Conservation (phyloP, 1,140 invertebrate genomes). For the Trachymyrmex cornetzi region DNA sequence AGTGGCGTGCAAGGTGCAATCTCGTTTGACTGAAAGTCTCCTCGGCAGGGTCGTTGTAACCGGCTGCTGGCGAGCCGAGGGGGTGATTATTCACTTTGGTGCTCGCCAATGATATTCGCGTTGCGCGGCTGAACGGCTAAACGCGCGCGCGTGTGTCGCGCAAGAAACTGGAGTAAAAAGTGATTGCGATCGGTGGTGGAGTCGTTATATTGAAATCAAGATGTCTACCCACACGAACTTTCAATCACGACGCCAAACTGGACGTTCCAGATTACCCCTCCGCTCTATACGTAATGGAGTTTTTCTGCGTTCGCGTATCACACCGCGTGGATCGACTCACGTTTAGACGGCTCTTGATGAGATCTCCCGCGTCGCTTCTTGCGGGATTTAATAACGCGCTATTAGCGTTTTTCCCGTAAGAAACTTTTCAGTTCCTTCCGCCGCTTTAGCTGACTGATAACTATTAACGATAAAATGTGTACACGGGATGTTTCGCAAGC, state of each 20-base stretch:
- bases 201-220: conserved; percentile 66
- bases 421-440: conserved; percentile 14
- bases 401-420: conserved; percentile 18
- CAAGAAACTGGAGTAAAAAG: conserved; percentile 43
- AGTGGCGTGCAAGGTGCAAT: conserved; percentile 56
- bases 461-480: conserved; percentile 9
- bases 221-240: conserved; percentile 41
- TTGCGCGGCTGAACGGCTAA: background rate
- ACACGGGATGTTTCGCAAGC: background rate
- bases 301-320: conserved; percentile 37
- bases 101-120: conserved; percentile 44
- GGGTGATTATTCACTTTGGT: conserved; percentile 18
- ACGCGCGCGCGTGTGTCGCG: conserved; percentile 28
- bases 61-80: background rate
- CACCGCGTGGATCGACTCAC: conserved; percentile 24
- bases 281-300: conserved; percentile 23
- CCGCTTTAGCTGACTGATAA: conserved; percentile 20
- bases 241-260: conserved; percentile 53
- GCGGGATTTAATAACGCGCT: conserved; percentile 42
- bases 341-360: conserved; percentile 42
- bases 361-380: conserved; percentile 56
- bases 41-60: conserved; percentile 29
- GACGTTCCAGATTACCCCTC: conserved; percentile 39
- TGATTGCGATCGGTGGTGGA: conserved; percentile 44
- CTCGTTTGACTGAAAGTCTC: conserved; percentile 22